Evolutionary conservation across 2,797 vertebrate genomes (phyloP).

Genomic region (Denticeps clupeoides): DNA sequence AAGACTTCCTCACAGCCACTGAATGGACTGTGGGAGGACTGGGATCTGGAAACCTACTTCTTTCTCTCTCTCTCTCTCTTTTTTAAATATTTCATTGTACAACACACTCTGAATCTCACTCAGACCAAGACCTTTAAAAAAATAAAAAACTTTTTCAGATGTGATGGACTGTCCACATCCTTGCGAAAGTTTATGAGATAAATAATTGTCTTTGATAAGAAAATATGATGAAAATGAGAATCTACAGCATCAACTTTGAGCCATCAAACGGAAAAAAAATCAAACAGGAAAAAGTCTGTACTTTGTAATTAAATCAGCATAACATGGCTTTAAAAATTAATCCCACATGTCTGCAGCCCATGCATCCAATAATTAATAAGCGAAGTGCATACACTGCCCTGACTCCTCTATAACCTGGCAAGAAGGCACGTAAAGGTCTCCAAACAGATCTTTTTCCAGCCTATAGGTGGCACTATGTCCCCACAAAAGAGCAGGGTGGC

Average conservation of each 20-base stretch:
- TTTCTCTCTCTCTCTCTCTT: slow-evolving; percentile 43
- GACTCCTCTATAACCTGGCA: slow-evolving; percentile 45
- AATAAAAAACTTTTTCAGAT: slow-evolving; percentile 40
- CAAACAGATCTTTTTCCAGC: slow-evolving; percentile 29
- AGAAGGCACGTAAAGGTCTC: slow-evolving; percentile 38
- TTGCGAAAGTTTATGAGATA: slow-evolving; percentile 60
- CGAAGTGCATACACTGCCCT: slow-evolving; percentile 31
- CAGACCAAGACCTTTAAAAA: no score
- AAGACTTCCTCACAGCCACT: slow-evolving; percentile 49
- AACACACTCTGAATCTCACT: neutral
- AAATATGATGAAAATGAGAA: no score
- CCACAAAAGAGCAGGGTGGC: slow-evolving; percentile 44
- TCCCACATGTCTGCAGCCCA: no score
- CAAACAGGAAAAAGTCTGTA: neutral
- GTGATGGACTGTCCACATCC: slow-evolving; percentile 61
- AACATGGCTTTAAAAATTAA: no score
- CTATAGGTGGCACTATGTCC: slow-evolving; percentile 73
- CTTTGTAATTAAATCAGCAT: no score
- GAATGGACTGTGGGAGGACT: slow-evolving; percentile 51
- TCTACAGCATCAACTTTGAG: no score
- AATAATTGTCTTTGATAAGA: slow-evolving; percentile 27
- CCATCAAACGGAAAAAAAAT: no score
- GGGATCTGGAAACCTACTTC: slow-evolving; percentile 59
- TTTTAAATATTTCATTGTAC: slow-evolving; percentile 23
- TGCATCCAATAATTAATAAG: neutral